These are phyloP conservation scores for Pelusios castaneus DNA, from an alignment of 2,113 vertebrate species.

Conservation along the genomic window DNA sequence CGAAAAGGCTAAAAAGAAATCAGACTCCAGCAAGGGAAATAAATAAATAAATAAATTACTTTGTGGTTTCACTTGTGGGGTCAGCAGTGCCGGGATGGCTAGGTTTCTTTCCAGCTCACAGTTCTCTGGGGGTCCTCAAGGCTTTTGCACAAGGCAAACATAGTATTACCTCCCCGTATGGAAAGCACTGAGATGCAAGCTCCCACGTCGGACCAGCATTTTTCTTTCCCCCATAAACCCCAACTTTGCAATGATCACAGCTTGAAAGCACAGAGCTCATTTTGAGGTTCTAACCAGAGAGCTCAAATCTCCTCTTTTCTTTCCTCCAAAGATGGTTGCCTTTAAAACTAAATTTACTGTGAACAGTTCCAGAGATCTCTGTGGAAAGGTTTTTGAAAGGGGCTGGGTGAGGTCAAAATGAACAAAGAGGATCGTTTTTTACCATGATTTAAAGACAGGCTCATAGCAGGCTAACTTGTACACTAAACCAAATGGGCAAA, in stretches of 20 bases:
- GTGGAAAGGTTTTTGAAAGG: constrained; percentile 65
- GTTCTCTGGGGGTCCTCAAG: background rate
- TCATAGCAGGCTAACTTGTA: background rate
- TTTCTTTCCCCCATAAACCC: background rate
- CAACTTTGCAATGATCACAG: background rate
- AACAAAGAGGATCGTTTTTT: constrained; percentile 37
- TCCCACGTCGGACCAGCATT: background rate
- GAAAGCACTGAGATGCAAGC: background rate
- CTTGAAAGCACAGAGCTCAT: constrained; percentile 10
- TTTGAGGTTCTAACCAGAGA: background rate
- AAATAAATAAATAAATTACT: background rate
- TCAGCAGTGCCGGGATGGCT: background rate
- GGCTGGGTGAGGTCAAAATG: constrained; percentile 6
- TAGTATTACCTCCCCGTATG: background rate
- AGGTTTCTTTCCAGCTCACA: background rate
- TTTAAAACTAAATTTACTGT: constrained; percentile 39
- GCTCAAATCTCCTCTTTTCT: constrained; percentile 10
- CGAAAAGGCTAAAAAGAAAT: background rate
- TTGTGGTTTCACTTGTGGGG: constrained; percentile 13
- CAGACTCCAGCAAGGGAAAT: constrained; percentile 5
- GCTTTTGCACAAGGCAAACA: constrained; percentile 22
- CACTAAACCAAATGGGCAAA: constrained; percentile 13
- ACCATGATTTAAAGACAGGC: constrained; percentile 7
- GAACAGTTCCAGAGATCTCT: constrained; percentile 58
- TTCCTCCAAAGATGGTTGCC: background rate